Evolutionary conservation across 1,140 invertebrate genomes (phyloP).

Genomic region (Drosophila sproati): DNA sequence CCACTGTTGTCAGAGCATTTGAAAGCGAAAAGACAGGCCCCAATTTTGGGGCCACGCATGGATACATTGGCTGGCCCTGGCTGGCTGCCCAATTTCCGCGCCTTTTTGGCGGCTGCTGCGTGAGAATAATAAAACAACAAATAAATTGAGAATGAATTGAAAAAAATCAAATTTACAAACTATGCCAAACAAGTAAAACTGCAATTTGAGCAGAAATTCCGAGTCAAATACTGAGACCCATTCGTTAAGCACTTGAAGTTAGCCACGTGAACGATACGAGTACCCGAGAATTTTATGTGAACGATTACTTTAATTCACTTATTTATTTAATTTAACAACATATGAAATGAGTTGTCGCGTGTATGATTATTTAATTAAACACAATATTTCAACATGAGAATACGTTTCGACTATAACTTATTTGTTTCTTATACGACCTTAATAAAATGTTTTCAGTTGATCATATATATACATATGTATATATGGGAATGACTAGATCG

Average conservation of each 20-base stretch:
- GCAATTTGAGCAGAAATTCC: slow-evolving; percentile 35
- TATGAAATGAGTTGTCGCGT: no score
- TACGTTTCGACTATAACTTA: no score
- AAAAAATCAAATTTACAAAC: slow-evolving; percentile 28
- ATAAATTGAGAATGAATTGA: slow-evolving; percentile 1
- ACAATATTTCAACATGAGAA: no score
- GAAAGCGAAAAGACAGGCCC: slow-evolving; percentile 44
- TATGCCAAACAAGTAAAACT: slow-evolving; percentile 31
- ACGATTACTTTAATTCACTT: not conserved
- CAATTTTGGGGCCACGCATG: slow-evolving; percentile 27
- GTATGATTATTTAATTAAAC: no score
- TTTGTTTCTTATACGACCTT: no score
- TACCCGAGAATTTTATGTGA: not conserved
- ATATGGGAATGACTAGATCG: no score
- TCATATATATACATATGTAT: no score
- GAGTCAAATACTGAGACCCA: slow-evolving; percentile 35
- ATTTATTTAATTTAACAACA: not conserved
- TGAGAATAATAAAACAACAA: slow-evolving; percentile 58
- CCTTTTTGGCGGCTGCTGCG: slow-evolving; percentile 68
- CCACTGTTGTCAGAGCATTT: slow-evolving; percentile 44
- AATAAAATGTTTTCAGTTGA: no score
- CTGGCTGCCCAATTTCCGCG: slow-evolving; percentile 70
- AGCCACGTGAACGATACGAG: slow-evolving; percentile 41
- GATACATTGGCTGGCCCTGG: slow-evolving; percentile 31
- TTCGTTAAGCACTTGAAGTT: slow-evolving; percentile 59